Conservation (phyloP, 1,140 invertebrate species). For the Penaeus vannamei region DNA sequence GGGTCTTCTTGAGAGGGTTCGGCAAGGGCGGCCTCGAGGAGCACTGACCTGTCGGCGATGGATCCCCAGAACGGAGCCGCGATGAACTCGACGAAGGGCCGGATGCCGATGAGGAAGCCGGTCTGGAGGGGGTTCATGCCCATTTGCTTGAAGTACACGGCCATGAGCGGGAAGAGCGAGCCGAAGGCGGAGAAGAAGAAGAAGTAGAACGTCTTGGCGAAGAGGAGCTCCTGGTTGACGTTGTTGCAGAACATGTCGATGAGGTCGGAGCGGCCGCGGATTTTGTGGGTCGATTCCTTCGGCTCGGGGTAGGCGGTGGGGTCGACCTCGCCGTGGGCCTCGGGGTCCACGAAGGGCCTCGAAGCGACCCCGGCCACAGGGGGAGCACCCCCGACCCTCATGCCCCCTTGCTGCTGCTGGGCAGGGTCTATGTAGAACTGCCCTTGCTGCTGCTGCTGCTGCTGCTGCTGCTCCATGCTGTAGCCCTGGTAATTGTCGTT, state of each 20-base stretch:
- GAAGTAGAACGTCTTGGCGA: slow-evolving; percentile 98
- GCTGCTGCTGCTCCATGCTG: slow-evolving; percentile 53
- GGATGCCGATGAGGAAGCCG: slow-evolving; percentile 90
- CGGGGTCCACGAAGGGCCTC: slow-evolving; percentile 81
- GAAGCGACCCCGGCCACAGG: slow-evolving; percentile 9
- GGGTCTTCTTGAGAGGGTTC: too few species aligned
- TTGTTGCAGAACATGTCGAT: slow-evolving; percentile 87
- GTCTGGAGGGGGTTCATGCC: slow-evolving; percentile 97
- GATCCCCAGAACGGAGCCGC: slow-evolving; percentile 98
- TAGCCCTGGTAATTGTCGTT: slow-evolving; percentile 58
- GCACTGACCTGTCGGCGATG: slow-evolving; percentile 87
- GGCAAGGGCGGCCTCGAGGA: too few species aligned
- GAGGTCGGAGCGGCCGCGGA: slow-evolving; percentile 86
- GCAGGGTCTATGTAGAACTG: slow-evolving; percentile 43
- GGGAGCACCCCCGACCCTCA: neutral
- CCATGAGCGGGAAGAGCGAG: slow-evolving; percentile 97
- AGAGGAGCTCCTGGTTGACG: slow-evolving; percentile 90
- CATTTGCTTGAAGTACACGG: slow-evolving; percentile 96
- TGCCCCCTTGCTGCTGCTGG: neutral
- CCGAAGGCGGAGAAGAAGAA: slow-evolving; percentile 99
- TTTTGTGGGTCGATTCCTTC: slow-evolving; percentile 90
- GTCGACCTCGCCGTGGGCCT: slow-evolving; percentile 83
- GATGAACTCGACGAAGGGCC: slow-evolving; percentile 98
- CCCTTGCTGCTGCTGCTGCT: slow-evolving; percentile 22
- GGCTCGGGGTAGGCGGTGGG: slow-evolving; percentile 81